Base-by-base conservation (phyloP, 2,797 vertebrate genomes). In the Acanthis flammea region DNA sequence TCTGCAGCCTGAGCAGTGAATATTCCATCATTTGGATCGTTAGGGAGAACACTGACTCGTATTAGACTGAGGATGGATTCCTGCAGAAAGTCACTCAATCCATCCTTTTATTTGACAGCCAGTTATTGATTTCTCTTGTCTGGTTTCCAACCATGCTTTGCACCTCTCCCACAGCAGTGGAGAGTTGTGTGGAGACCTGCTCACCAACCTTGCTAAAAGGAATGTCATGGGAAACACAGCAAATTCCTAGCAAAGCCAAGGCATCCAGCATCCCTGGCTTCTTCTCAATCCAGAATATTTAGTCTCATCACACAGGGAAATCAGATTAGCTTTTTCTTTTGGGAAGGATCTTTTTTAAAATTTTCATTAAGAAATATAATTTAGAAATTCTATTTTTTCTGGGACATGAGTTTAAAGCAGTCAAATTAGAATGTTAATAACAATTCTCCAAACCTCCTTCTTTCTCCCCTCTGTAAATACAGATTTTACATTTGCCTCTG, bases 71-170 rank as follows among this genome's bases (percentile, higher is more conserved):
- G 93, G 93, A 91, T 88, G 75, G 76, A 94, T 90, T 94, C 90
- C 79, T 80, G 68, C 87, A 88, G 68, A 80, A 94, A 94, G 75
- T 47, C 85, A 83, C 87, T 92, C 91, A 73, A 92, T 96, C 94
- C 90, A 91, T 95, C 90, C 82, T 94, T 86, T n/a, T 2, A 0
- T 53, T 57, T 92, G 95, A 94, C 93, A 96, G 91, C 85, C 54
- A 94, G 54, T 78, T 92, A 86, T 91, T 95, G 87, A 90, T 85
- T 74, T 39, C 63, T 83, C 81, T 75, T 76, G 93, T 80, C 94
- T 92, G 79, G 61, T 88, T 94, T 90, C 87, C 90, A 95, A 19
- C 68, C 31, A 2, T 54, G 58, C 57, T 87, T 90, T 91, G 68
- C 73, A 31, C 82, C 51, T 74, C 75, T 91, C 68, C 82, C 93